Conservation (phyloP, 2,797 vertebrate genomes). For the Labroides dimidiatus region DNA sequence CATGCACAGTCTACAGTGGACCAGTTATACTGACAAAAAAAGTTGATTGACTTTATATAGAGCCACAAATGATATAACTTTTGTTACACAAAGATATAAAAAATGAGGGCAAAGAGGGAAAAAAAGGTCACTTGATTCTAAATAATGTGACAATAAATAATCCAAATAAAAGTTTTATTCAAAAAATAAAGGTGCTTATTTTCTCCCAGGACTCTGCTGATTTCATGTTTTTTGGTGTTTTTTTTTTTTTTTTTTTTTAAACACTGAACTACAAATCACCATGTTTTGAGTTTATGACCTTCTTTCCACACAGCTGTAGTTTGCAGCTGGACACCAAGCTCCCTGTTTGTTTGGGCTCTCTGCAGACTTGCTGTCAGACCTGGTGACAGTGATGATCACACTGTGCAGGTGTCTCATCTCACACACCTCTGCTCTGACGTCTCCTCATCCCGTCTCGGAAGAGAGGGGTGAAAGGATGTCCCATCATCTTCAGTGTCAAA, state of each 20-base stretch:
- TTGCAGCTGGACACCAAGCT: conserved; percentile 14
- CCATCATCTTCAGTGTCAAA: background rate
- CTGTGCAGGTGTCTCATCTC: background rate
- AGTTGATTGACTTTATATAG: no score
- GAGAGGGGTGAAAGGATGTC: background rate
- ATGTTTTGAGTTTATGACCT: background rate
- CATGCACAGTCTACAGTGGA: no score
- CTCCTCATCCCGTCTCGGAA: background rate
- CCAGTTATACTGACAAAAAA: no score
- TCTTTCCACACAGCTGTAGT: conserved; percentile 12
- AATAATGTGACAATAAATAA: conserved; percentile 29
- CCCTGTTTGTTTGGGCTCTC: conserved; percentile 1
- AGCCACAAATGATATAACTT: no score
- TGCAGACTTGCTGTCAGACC: conserved; percentile 6
- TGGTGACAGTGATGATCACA: conserved; percentile 28
- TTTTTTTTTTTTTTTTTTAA: no score
- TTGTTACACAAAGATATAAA: no score
- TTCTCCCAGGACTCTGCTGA: conserved; percentile 7
- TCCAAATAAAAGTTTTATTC: conserved; percentile 16
- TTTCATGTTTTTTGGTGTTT: conserved; percentile 11
- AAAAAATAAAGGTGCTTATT: conserved; percentile 1
- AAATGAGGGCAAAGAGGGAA: no score
- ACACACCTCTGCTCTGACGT: conserved; percentile 22
- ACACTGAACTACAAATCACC: conserved; percentile 9
- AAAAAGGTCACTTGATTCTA: conserved; percentile 13